Base-by-base conservation (phyloP, 2,797 vertebrate genomes). In the Nasua narica region DNA sequence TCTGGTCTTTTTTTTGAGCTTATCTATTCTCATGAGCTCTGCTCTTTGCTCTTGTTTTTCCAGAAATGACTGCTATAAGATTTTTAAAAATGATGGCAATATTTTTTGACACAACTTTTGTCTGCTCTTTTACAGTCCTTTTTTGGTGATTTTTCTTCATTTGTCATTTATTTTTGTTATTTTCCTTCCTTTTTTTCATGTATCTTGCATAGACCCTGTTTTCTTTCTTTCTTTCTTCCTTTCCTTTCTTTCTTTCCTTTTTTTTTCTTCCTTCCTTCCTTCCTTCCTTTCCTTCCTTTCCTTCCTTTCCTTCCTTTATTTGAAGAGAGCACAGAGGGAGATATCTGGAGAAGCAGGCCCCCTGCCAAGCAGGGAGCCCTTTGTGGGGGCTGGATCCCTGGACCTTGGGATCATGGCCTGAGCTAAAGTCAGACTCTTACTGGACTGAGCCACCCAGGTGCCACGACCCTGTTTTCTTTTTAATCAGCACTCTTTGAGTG, bases 1-100 rank as follows among this genome's bases (percentile, higher is more conserved):
- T 91, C 35, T 87, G 60, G 6, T 85, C 40, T 92, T 92, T 90
- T 67, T 87, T 92, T 90, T 92, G 50, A 87, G 62, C 11, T 90
- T 70, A 37, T n/a, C 21, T 50, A 89, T 70, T 97, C 50, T 70
- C 78, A 7, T 81, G 54, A 88, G 19, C 9, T 85, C 27, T 96
- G 13, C 52, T 70, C 46, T 95, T 78, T 87, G 18, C 25, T 72
- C 14, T 82, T 91, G 15, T 84, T 72, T 76, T 95, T 93, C 40
- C 25, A 95, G 62, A 83, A 60, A 83, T 92, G 15, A 69, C 21
- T 48, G 5, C 7, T 89, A 1, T 52, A 25, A 94, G 35, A 69
- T 35, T 87, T 93, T 84, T 56, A 67, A 74, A 77, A 96, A 46
- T 95, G 32, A 40, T 46, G 40, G 23, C 58, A 23, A 32, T 86